phyloP scores from a whole-genome alignment of 2,113 vertebrate genomes.

The Brachionichthys hirsutus region DNA sequence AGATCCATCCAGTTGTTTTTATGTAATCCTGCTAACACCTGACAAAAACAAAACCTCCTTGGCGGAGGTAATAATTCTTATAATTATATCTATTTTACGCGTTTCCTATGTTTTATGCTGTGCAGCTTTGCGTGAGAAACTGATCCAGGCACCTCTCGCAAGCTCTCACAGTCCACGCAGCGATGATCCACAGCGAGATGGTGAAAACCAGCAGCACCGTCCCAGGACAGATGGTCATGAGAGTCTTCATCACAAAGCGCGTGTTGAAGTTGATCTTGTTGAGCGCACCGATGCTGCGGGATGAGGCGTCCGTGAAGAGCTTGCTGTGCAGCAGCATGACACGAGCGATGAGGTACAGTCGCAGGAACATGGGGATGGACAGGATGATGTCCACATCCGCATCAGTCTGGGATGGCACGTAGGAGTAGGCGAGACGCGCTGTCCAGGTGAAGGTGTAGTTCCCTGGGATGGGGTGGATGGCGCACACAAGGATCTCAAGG shows the following conservation, averaged over 20 bases:
- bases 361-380: constrained; percentile 99
- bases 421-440: constrained; percentile 95
- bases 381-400: constrained; percentile 99
- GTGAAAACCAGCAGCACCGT: constrained; percentile 99
- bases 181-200: constrained; percentile 99
- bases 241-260: constrained; percentile 99
- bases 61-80: too few relatives aligned
- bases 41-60: too few relatives aligned
- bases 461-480: constrained; percentile 98
- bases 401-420: constrained; percentile 90
- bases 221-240: constrained; percentile 99
- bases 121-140: constrained; percentile 45
- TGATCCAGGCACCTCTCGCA: constrained; percentile 92
- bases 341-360: constrained; percentile 98
- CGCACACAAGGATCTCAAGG: constrained; percentile 97
- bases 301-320: constrained; percentile 99
- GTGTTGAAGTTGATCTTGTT: constrained; percentile 99
- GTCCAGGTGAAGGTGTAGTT: constrained; percentile 99
- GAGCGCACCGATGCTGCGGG: constrained; percentile 97
- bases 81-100: too few relatives aligned
- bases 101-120: constrained; percentile 67
- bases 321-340: constrained; percentile 99
- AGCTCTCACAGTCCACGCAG: constrained; percentile 98
- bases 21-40: too few relatives aligned
- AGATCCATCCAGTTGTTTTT: too few relatives aligned